phyloP scores from a whole-genome alignment of 2,888 invertebrate species.

The Erebia ligea region DNA sequence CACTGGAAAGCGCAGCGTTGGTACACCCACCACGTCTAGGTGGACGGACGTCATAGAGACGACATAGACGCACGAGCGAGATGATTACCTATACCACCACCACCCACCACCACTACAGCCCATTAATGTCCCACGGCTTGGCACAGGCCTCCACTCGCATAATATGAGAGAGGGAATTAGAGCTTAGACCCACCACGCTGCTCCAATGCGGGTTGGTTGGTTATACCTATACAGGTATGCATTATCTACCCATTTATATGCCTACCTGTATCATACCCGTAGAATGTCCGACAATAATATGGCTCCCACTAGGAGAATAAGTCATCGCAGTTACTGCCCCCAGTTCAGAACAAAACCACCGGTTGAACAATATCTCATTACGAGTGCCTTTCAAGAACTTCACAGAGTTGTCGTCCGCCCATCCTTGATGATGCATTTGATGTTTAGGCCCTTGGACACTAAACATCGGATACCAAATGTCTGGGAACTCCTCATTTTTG shows the following conservation, averaged over 20 bases:
- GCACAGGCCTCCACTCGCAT: no score
- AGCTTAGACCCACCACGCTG: no score
- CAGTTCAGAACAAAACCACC: constrained; percentile 64
- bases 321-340: constrained; percentile 65
- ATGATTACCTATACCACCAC: no score
- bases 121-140: no score
- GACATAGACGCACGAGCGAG: no score
- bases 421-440: constrained; percentile 46
- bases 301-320: constrained; percentile 68
- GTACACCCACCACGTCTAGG: no score
- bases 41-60: no score
- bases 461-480: constrained; percentile 68
- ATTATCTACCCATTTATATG: not conserved
- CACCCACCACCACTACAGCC: no score
- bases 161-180: no score
- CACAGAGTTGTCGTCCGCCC: constrained; percentile 59
- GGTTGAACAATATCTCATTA: constrained; percentile 58
- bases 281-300: constrained; percentile 73
- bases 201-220: no score
- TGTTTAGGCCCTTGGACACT: constrained; percentile 45
- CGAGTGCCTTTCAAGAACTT: constrained; percentile 56
- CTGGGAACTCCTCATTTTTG: constrained; percentile 53
- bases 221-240: no score
- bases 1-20: no score
- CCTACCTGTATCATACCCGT: constrained; percentile 79